Evolutionary conservation across 2,113 vertebrate genomes (phyloP), one percentile per base, ranked within the genome.

Genomic region (Macrotis lagotis): DNA sequence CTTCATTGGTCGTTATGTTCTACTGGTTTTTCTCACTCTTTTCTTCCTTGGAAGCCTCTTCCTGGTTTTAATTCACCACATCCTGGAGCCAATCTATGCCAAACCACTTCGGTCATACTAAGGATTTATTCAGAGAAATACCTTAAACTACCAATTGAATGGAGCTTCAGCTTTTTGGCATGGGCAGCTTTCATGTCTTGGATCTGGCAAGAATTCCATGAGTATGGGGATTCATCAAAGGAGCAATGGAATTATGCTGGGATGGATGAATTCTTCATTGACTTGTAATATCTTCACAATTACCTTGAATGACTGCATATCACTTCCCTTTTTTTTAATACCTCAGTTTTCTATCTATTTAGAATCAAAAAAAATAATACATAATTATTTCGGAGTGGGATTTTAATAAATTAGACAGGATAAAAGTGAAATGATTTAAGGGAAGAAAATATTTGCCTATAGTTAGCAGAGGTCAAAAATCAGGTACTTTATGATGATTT

Each of bases 1-100:
- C 98, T 98, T 99, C 97, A 99, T 99, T 0, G 98, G 99, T 26
- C 99, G 99, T 95, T 99, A 99, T 2, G 37, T 99, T 90, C 99
- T 99, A 66, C 98, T 99, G 97, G 98, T 98, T 0, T 9, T 98
- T 93, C 98, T 97, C 92, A 97, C 98, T 8, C 92, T 97, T 2
- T 50, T 98, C 1, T 98, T 99, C 48, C 98, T 99, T 0, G 98
- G 98, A 51, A 98, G 98, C 44, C 95, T 99, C 52, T 99, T 99
- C 98, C 95, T 99, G 98, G 96, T 99, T 92, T 98, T 99, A 37
- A 97, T 99, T 88, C 98, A 99, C 90, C 98, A 99, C 93, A 91
- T 99, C 94, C 96, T 99, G 98, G 99, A 99, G 96, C 99, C 99
- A 0, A 91, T 99, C 89, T 99, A 99, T 0, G 99, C 99, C 98